Percentiles rank a stretch among this genome's conserved stretches.
phyloP scores from a whole-genome alignment of 2,888 invertebrate species.

The Meiosimyza decipiens region DNA sequence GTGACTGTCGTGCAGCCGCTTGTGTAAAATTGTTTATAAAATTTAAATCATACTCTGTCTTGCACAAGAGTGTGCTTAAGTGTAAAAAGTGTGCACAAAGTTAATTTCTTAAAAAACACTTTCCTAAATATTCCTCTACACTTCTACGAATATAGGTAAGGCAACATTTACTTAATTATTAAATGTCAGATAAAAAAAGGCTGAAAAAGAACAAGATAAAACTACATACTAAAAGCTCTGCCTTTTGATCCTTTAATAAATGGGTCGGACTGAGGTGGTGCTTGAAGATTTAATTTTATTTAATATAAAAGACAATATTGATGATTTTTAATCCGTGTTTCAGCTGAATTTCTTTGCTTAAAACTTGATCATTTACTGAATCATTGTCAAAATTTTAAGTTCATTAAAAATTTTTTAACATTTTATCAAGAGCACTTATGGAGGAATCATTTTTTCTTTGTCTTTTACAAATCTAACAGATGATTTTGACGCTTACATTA shows the following conservation, averaged over 20 bases:
- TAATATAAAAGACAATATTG: conserved; percentile 42
- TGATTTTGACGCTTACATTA: conserved; percentile 98
- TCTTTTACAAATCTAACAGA: conserved; percentile 75
- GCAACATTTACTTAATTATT: conserved; percentile 55
- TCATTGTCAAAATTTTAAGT: conserved; percentile 49
- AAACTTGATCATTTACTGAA: conserved; percentile 63
- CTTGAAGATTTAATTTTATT: background rate
- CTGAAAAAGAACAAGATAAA: conserved; percentile 51
- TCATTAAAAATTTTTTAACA: too few species aligned
- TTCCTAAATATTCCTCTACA: conserved; percentile 38
- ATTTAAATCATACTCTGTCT: too few species aligned
- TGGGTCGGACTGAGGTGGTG: conserved; percentile 18
- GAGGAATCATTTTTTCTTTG: too few species aligned
- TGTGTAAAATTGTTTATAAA: conserved; percentile 31
- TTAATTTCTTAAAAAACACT: conserved; percentile 26
- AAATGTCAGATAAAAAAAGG: conserved; percentile 51
- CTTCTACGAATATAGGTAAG: conserved; percentile 60
- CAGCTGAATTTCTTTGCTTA: conserved; percentile 69
- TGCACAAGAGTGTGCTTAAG: conserved; percentile 25
- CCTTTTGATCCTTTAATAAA: conserved; percentile 9
- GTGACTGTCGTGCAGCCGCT: conserved; percentile 52
- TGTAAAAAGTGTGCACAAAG: conserved; percentile 20
- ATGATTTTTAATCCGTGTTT: conserved; percentile 70
- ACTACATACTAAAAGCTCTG: conserved; percentile 46
- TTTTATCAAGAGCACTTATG: too few species aligned